Percentiles rank a stretch among this genome's conserved stretches.
phyloP scores from a whole-genome alignment of 2,888 invertebrate genomes.

The Dascillus cervinus region DNA sequence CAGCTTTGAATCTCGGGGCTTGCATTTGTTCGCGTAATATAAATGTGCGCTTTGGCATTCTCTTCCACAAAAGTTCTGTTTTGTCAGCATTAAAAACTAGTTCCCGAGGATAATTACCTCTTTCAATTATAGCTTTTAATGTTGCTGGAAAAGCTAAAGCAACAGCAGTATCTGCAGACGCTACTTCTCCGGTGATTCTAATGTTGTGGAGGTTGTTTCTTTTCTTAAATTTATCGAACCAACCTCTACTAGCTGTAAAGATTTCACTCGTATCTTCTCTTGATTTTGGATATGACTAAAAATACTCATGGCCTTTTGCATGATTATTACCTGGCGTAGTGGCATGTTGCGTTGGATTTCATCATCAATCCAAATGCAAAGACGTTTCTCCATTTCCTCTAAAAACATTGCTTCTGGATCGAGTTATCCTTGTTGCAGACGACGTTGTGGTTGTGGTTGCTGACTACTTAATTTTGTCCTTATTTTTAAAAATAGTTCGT shows the following conservation, averaged over 20 bases:
- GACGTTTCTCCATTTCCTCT: too few relatives aligned
- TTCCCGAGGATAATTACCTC: conserved; percentile 3
- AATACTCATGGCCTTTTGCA: too few relatives aligned
- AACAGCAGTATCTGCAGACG: conserved; percentile 17
- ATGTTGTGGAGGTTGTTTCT: conserved; percentile 18
- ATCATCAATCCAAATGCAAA: too few relatives aligned
- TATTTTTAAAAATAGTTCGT: too few relatives aligned
- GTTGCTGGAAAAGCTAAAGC: conserved; percentile 3
- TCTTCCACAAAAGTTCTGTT: conserved; percentile 15
- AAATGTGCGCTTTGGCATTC: conserved; percentile 10
- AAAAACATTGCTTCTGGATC: too few relatives aligned
- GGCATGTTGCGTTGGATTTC: too few relatives aligned
- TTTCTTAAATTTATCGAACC: conserved; percentile 17
- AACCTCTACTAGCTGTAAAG: conserved; percentile 13
- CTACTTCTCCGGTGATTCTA: conserved; percentile 16
- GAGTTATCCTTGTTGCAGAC: too few relatives aligned
- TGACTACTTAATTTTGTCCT: too few relatives aligned
- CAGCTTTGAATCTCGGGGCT: conserved; percentile 22
- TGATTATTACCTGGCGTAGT: too few relatives aligned
- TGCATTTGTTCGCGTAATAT: conserved; percentile 13
- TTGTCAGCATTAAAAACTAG: conserved; percentile 15
- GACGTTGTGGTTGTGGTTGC: too few relatives aligned
- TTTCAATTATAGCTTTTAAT: too few relatives aligned
- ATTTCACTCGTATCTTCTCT: conserved; percentile 2
- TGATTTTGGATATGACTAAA: too few relatives aligned